Evolutionary conservation across 2,888 invertebrate species (phyloP).

Genomic region (Electrophaes corylata): DNA sequence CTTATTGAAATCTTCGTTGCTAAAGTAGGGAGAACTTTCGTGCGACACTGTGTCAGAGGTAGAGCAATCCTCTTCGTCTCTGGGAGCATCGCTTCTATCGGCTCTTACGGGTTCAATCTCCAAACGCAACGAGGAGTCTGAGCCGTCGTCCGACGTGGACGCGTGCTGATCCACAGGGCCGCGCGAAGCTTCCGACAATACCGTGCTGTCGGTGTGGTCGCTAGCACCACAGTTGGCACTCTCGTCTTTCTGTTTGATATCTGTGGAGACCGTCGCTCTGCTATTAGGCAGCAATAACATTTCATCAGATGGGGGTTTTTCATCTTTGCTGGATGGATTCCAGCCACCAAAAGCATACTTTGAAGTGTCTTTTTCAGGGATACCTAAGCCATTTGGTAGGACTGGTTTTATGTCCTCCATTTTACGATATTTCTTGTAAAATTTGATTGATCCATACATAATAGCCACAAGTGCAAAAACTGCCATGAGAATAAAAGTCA

Average conservation of each 20-base stretch:
- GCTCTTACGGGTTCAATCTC: constrained; percentile 61
- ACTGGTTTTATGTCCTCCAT: constrained; percentile 88
- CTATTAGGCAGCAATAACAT: constrained; percentile 72
- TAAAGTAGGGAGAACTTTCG: constrained; percentile 65
- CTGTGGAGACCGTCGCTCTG: constrained; percentile 61
- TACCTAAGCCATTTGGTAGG: constrained; percentile 86
- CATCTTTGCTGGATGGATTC: constrained; percentile 72
- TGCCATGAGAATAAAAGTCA: constrained; percentile 63
- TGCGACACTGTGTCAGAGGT: constrained; percentile 60
- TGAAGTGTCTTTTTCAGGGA: constrained; percentile 73
- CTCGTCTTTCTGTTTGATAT: constrained; percentile 65
- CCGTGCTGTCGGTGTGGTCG: constrained; percentile 78
- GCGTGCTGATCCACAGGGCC: constrained; percentile 67
- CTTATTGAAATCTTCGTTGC: constrained; percentile 64
- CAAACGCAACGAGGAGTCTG: constrained; percentile 69
- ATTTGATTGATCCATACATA: constrained; percentile 73
- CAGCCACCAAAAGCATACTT: constrained; percentile 72
- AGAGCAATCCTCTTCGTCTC: constrained; percentile 56
- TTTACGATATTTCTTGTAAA: constrained; percentile 84
- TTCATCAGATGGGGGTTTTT: constrained; percentile 77
- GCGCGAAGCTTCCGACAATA: constrained; percentile 71
- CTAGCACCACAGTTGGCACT: constrained; percentile 67
- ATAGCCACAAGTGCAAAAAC: constrained; percentile 60
- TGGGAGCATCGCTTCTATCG: constrained; percentile 49
- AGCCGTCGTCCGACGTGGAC: constrained; percentile 73